These are phyloP conservation scores for Plagiodera versicolora DNA, from an alignment of 2,888 invertebrate genomes.

Conservation along the genomic window DNA sequence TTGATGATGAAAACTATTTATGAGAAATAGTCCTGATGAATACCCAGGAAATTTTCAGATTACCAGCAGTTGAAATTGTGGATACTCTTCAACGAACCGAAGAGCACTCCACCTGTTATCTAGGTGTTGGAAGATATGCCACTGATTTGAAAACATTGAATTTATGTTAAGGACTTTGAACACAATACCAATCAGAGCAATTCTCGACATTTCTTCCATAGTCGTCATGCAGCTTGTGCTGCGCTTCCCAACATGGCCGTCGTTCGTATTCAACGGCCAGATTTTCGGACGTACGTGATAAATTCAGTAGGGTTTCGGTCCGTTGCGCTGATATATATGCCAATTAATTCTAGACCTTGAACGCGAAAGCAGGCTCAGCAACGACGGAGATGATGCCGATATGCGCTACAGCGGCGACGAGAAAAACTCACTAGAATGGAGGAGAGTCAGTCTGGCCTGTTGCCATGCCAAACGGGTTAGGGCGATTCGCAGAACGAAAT, in stretches of 20 bases:
- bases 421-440: background rate
- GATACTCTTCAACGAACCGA: no score
- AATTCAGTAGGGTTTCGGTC: constrained; percentile 37
- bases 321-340: constrained; percentile 43
- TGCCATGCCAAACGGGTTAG: background rate
- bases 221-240: background rate
- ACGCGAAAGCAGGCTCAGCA: constrained; percentile 10
- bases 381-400: background rate
- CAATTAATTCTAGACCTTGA: constrained; percentile 43
- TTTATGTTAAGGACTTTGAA: no score
- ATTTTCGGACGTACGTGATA: constrained; percentile 37
- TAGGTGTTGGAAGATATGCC: no score
- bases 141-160: no score
- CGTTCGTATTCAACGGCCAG: constrained; percentile 24
- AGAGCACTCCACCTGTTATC: no score
- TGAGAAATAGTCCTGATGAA: no score
- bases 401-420: constrained; percentile 15
- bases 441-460: no score
- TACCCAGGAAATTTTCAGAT: no score
- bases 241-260: constrained; percentile 15
- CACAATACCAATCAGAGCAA: no score
- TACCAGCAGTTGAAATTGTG: no score
- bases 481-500: background rate
- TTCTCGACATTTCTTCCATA: no score
- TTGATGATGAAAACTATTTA: no score